phyloP scores from a whole-genome alignment of 1,140 invertebrate species.

The Eumaeus atala region DNA sequence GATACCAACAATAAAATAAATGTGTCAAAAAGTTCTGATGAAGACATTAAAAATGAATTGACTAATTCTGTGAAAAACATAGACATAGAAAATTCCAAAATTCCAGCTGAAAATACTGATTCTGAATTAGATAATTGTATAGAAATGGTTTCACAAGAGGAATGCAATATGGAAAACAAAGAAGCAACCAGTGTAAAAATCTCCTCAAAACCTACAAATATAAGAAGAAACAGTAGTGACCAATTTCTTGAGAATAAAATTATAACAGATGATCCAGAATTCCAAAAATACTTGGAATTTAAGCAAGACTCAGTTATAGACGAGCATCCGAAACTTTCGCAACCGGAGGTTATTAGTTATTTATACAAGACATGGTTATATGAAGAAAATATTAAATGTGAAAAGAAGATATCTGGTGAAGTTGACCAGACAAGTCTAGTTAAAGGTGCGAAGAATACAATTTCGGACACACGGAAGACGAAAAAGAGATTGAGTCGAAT shows the following conservation, averaged over 20 bases:
- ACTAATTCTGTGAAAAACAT: too few species aligned
- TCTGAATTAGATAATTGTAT: too few species aligned
- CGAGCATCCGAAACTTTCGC: slow-evolving; percentile 1
- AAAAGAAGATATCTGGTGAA: background rate
- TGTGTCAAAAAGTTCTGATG: too few species aligned
- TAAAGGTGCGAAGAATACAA: background rate
- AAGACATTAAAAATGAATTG: too few species aligned
- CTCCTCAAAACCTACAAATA: background rate
- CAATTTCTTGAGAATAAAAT: background rate
- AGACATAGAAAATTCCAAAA: too few species aligned
- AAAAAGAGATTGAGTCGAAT: background rate
- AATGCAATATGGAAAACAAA: too few species aligned
- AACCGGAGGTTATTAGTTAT: background rate
- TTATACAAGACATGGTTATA: slow-evolving; percentile 2
- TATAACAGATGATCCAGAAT: background rate
- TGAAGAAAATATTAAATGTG: slow-evolving; percentile 1
- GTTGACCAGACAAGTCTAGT: slow-evolving; percentile 2
- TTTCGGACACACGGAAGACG: background rate
- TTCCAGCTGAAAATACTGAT: too few species aligned
- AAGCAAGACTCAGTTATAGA: slow-evolving; percentile 3
- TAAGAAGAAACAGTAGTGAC: background rate
- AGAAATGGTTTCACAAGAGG: too few species aligned
- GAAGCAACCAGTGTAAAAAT: too few species aligned
- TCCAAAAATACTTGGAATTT: slow-evolving; percentile 1
- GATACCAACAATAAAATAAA: too few species aligned